phyloP scores from a whole-genome alignment of 2,113 vertebrate genomes.

The Nymphicus hollandicus region DNA sequence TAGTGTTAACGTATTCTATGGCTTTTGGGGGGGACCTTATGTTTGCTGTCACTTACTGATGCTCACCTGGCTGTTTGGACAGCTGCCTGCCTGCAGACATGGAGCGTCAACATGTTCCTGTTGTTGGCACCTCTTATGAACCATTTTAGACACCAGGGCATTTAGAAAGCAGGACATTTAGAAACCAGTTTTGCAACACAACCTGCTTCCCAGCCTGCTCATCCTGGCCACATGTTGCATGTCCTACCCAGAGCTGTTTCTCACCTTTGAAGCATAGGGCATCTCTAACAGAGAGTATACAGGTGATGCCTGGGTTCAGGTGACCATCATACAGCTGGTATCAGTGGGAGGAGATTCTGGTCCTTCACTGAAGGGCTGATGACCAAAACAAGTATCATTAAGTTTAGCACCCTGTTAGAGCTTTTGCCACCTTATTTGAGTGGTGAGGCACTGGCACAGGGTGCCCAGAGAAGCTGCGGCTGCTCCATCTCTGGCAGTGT shows the following conservation, averaged over 20 bases:
- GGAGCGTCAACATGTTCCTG: background rate
- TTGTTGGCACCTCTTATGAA: background rate
- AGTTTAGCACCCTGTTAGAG: background rate
- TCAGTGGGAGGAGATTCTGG: background rate
- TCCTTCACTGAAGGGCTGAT: background rate
- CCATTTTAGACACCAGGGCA: background rate
- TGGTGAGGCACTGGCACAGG: background rate
- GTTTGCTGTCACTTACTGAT: background rate
- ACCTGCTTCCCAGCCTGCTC: background rate
- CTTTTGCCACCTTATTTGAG: background rate
- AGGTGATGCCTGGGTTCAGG: background rate
- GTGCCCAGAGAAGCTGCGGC: background rate
- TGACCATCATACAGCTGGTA: background rate
- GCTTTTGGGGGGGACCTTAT: background rate
- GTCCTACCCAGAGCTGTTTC: background rate
- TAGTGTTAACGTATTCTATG: background rate
- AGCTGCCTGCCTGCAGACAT: background rate
- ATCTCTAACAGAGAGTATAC: background rate
- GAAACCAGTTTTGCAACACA: background rate
- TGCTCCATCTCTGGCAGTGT: background rate
- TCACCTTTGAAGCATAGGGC: background rate
- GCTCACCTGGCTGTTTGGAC: background rate
- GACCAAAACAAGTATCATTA: background rate
- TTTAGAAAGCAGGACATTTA: background rate
- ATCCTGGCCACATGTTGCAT: background rate